These are phyloP conservation scores for Lutjanus erythropterus DNA, from an alignment of 2,113 vertebrate genomes.

Conservation along the genomic window DNA sequence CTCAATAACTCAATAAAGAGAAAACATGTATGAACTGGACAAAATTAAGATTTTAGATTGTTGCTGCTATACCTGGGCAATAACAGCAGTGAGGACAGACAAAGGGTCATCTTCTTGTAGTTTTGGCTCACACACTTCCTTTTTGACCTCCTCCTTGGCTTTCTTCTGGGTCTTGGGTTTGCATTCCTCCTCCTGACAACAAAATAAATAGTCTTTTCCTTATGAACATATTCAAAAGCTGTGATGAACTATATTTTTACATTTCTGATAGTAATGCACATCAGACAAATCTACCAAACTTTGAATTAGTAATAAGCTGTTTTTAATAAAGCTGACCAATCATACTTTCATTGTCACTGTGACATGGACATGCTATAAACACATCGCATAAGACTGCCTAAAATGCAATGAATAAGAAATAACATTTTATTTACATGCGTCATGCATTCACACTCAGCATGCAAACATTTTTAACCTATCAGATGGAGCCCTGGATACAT, in stretches of 20 bases:
- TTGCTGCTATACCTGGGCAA: constrained; percentile 87
- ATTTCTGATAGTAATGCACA: neutral
- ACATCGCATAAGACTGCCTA: too few relatives aligned
- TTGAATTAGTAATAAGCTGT: neutral
- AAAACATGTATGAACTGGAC: neutral
- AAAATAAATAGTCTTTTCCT: neutral
- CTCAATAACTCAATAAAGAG: neutral
- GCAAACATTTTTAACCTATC: too few relatives aligned
- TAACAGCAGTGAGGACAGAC: constrained; percentile 84
- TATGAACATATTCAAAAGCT: neutral
- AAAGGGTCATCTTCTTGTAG: constrained; percentile 87
- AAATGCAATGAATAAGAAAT: too few relatives aligned
- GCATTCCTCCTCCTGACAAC: constrained; percentile 85
- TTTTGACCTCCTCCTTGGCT: constrained; percentile 50
- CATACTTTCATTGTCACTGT: too few relatives aligned
- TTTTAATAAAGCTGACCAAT: too few relatives aligned
- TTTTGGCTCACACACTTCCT: constrained; percentile 66
- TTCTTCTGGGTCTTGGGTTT: constrained; percentile 77
- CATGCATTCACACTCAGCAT: too few relatives aligned
- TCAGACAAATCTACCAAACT: neutral
- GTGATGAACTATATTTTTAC: neutral
- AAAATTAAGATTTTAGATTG: neutral
- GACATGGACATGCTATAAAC: too few relatives aligned
- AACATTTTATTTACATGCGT: too few relatives aligned
- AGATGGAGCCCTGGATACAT: too few relatives aligned